phyloP scores from a whole-genome alignment of 2,113 vertebrate species.

The Amblyornis subalaris region DNA sequence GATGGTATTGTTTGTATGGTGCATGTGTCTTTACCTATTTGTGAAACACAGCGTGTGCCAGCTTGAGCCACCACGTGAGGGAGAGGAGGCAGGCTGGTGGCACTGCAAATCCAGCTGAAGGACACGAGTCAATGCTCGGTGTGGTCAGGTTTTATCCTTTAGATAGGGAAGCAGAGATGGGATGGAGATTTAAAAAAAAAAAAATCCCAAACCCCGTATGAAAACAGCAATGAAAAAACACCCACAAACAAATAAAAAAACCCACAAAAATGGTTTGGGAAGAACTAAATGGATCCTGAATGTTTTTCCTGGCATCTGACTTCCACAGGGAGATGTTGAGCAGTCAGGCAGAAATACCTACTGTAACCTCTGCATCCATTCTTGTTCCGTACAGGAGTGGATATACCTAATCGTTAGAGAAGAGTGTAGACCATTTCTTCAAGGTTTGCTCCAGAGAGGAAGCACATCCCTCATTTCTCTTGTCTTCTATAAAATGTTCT shows the following conservation, averaged over 20 bases:
- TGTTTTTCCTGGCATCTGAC: background rate
- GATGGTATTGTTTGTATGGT: background rate
- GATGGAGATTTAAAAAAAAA: background rate
- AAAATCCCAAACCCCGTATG: background rate
- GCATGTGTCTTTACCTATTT: background rate
- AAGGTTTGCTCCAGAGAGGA: background rate
- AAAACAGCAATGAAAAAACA: background rate
- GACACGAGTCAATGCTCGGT: rapidly evolving
- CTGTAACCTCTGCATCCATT: background rate
- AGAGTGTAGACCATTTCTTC: background rate
- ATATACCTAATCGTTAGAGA: rapidly evolving
- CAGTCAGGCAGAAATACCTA: background rate
- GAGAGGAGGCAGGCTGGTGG: background rate
- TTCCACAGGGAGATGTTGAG: background rate
- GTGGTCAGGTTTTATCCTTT: background rate
- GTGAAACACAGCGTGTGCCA: rapidly evolving
- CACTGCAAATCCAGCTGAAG: background rate
- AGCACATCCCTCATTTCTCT: background rate
- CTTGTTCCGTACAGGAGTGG: background rate
- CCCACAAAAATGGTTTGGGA: background rate
- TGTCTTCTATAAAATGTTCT: background rate
- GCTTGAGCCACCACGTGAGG: background rate
- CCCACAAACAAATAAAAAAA: background rate
- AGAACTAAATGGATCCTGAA: background rate
- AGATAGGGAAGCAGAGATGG: background rate